Evolutionary conservation across 2,888 invertebrate species (phyloP), one percentile per base, ranked within the genome.

Genomic region (Andrena praecox): DNA sequence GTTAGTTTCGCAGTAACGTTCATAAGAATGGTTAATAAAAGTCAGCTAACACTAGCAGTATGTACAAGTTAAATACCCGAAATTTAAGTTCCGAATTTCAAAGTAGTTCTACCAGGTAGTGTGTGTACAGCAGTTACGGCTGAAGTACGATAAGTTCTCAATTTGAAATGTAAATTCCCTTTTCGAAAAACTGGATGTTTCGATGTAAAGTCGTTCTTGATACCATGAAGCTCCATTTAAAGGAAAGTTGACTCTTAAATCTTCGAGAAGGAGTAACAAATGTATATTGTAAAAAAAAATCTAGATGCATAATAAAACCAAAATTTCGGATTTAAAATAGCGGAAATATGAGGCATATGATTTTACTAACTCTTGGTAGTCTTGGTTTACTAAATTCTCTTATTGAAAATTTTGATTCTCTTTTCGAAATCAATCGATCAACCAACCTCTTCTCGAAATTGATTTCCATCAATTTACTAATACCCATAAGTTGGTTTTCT

Each of bases 21-120:
- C 50, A 50, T n/a, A 16, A 48, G 8, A 62, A 69, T 29, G 50
- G 60, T 75, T 69, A 75, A 60, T 69, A 75, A 69, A 52, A 60
- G 42, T 33, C 35, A 2, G 27, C 27, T 10, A 54, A 56, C 27
- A 33, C n/a, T 42, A 60, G 12, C 12, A 33, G 10, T 16, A 27
- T 27, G 31, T 27, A 48, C 27, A 60, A 50, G 60, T 69, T 60
- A 69, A 75, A 69, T 24, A 27, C 24, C n/a, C 12, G 3, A 24
- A n/a, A 48, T n/a, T 12, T n/a, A 52, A 29, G 60, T 62, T 60
- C 12, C 2, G 33, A 52, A 75, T 48, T 69, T 69, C 35, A 12
- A n/a, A 56, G 10, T 27, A 33, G 8, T 24, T 52, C 20, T 52
- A 12, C 8, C 29, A 27, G 6, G 16, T 42, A 20, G 24, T 2